Base-by-base conservation (phyloP, 2,797 vertebrate species). In the Pachyuromys duprasi region DNA sequence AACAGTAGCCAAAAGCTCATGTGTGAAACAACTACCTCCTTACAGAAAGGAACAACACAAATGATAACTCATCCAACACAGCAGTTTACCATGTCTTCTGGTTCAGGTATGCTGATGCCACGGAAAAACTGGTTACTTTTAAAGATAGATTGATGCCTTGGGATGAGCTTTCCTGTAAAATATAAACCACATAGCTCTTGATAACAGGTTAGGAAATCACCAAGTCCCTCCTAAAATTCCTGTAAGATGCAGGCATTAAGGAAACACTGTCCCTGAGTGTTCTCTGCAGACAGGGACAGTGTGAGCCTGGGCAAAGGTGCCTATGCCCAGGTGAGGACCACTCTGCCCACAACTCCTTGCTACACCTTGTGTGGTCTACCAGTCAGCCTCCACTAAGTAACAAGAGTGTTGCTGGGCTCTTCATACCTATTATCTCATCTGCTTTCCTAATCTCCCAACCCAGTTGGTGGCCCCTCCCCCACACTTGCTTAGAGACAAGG, bases 21-120 rank as follows among this genome's bases (percentile, higher is more conserved):
- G 72, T 24, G 33, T 36, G 57, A 78, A 92, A 79, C 13, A 31
- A 89, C 11, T 53, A 63, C 5, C 33, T 91, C 55, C 22, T 74
- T 87, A 81, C 42, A 63, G 57, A 76, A 95, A 65, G 45, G 6
- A 36, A 31, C 53, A 83, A 80, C 24, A 91, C 33, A 91, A 60
- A 11, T 18, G 93, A 86, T 7, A 76, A 74, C 88, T 53, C 39
- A 63, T 20, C n/a, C 36, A 5, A 45, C 80, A 42, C 1, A 24
- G 86, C 42, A 60, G 2, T 15, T 96, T 97, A 98, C 97, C 98
- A 97, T 95, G 80, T 98, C 99, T 98, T 97, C 99, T 0, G 99
- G 99, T 92, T 99, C 99, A 26, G 99, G 99, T 96, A 99, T 99
- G 93, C 98, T 99, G 98, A 99, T 99, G 94, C 99, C 99, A 11